These are phyloP conservation scores for Euborellia annulipes DNA, from an alignment of 1,140 invertebrate species.

Conservation along the genomic window DNA sequence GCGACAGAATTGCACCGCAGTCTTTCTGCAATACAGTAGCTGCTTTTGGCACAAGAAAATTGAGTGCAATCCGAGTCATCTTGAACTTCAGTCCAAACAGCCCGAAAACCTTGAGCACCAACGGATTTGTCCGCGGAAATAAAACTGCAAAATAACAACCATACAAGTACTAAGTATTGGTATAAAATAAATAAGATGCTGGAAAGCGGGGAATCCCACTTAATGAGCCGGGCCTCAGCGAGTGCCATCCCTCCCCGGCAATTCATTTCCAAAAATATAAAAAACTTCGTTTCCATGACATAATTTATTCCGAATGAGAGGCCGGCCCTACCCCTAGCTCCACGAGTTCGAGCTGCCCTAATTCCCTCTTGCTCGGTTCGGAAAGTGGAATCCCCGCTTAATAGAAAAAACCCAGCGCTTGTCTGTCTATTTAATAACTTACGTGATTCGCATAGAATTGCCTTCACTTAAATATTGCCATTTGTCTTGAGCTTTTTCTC, in stretches of 20 bases:
- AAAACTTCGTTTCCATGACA: neutral
- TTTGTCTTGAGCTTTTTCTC: constrained; percentile 55
- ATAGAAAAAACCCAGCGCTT: no score
- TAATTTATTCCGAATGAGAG: neutral
- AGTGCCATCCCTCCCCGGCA: no score
- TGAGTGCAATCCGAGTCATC: constrained; percentile 35
- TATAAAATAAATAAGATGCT: constrained; percentile 1
- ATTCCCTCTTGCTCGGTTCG: no score
- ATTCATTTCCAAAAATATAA: constrained; percentile 9
- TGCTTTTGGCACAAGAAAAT: constrained; percentile 47
- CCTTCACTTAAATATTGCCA: constrained; percentile 74
- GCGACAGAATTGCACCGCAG: constrained; percentile 59
- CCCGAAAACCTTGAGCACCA: constrained; percentile 65
- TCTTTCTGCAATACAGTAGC: constrained; percentile 63
- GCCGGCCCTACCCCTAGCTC: no score
- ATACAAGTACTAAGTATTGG: constrained; percentile 8
- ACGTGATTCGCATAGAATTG: constrained; percentile 68
- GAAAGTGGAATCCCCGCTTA: no score
- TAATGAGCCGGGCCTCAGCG: no score
- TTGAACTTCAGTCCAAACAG: constrained; percentile 75
- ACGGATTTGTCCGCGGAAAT: constrained; percentile 70
- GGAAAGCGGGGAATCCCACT: neutral
- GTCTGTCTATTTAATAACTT: no score
- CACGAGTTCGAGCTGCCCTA: no score
- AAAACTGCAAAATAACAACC: constrained; percentile 46